Evolutionary conservation across 2,888 invertebrate species (phyloP).

Genomic region (Drosophila anomalata): DNA sequence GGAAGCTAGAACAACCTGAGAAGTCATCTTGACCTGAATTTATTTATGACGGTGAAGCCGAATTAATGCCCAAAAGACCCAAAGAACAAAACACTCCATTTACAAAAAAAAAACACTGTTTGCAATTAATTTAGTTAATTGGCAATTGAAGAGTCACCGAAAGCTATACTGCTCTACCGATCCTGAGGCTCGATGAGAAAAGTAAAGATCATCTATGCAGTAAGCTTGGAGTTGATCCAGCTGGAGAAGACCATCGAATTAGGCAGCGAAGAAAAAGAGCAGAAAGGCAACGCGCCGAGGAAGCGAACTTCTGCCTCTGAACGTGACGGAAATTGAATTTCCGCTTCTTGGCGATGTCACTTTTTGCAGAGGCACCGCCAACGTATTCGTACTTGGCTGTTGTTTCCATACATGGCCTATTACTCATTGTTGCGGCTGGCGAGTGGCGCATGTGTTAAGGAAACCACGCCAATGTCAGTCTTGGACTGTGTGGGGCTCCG

Average conservation of each 20-base stretch:
- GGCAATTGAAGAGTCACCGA: too few relatives aligned
- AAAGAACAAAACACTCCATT: too few relatives aligned
- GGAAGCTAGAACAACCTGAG: too few relatives aligned
- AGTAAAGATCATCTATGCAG: not conserved
- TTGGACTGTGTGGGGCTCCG: slow-evolving; percentile 7
- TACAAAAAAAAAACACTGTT: too few relatives aligned
- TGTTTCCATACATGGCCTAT: not conserved
- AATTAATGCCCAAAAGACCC: too few relatives aligned
- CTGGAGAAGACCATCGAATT: not conserved
- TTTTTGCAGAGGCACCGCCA: slow-evolving; percentile 54
- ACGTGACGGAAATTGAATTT: slow-evolving; percentile 78
- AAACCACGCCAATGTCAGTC: slow-evolving; percentile 12
- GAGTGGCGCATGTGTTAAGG: slow-evolving; percentile 45
- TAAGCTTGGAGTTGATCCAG: not conserved
- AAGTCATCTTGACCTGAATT: too few relatives aligned
- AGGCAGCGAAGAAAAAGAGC: not conserved
- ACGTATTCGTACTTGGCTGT: slow-evolving; percentile 8
- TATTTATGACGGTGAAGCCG: too few relatives aligned
- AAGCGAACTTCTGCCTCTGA: slow-evolving; percentile 52
- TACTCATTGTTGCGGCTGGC: slow-evolving; percentile 16
- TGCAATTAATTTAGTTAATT: too few relatives aligned
- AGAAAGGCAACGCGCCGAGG: slow-evolving; percentile 11
- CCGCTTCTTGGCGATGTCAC: slow-evolving; percentile 65
- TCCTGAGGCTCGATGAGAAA: too few relatives aligned
- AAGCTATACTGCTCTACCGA: too few relatives aligned